Base-by-base conservation (phyloP, 2,888 invertebrate genomes). In the Callyntrura guangdongensis region DNA sequence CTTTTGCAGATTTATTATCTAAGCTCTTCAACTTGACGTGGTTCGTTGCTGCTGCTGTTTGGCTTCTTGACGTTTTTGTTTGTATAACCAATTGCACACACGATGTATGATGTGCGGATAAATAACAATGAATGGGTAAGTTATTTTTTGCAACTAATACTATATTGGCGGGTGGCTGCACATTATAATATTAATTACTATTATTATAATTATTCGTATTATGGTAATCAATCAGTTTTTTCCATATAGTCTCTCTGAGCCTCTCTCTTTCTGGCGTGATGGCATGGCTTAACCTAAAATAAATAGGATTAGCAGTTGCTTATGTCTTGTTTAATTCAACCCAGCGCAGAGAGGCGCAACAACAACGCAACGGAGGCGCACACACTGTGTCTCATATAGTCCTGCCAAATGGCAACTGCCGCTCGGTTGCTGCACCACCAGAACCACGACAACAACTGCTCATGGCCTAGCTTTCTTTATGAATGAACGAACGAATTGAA, bases 81-180 rank as follows among this genome's bases (percentile, higher is more conserved):
- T 82, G 20, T 67, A 45, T 36, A 86, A 86, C 82, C 53, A 90
- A 90, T 90, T 90, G 86, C 86, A 90, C 86, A 90, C 86, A 67
- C 25, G 67, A 61, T 5, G n/a, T 25, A n/a, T n/a, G 61, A 61
- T 20, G 64, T 25, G 25, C 22, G 25, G 25, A 53, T 14, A 53
- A 11, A 53, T 53, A 72, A 27, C 9, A 14, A 77, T 77, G 49
- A 77, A 14, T 22, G 22, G 22, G n/a, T 36, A 11, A 22, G 59
- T 9, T 64, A 17, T n/a, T 17, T n/a, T n/a, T 17, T n/a, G 12
- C 59, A n/a, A 27, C 17, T 59, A 22, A 79, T 53, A 14, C 12
- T 49, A 49, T 49, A 49, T 22, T 27, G 6, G 12, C 72, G 12
- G 27, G 12, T 12, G 72, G 11, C 6, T 36, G 45, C 20, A 77